Percentiles rank a stretch among this genome's conserved stretches.
Evolutionary conservation across 2,113 vertebrate genomes (phyloP).

Genomic region (Crypturellus undulatus): DNA sequence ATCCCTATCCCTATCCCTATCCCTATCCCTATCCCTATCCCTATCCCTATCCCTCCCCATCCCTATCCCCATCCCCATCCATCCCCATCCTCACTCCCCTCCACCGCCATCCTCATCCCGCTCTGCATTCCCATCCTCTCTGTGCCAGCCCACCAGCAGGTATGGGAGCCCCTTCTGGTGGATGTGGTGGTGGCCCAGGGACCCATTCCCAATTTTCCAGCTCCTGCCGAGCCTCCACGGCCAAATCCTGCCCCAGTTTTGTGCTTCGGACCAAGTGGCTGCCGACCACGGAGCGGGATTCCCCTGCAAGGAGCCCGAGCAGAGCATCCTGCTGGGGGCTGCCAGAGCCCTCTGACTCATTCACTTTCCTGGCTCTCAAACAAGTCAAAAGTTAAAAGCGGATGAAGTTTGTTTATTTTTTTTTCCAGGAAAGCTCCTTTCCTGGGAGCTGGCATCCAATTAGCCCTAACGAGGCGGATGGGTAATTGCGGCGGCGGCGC

Average conservation of each 20-base stretch:
- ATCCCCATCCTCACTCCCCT: too few species aligned
- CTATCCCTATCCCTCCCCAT: too few species aligned
- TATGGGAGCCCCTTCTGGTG: background rate
- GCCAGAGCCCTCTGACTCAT: fast-evolving
- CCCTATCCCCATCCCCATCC: too few species aligned
- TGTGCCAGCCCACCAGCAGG: background rate
- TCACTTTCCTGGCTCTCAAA: background rate
- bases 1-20: too few species aligned
- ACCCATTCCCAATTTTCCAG: fast-evolving
- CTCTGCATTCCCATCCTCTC: background rate
- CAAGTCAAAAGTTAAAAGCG: background rate
- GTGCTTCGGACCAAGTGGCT: too few species aligned
- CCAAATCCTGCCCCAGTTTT: background rate
- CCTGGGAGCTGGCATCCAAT: background rate
- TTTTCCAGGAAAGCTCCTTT: background rate
- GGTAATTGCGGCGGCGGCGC: background rate
- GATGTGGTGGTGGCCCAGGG: fast-evolving
- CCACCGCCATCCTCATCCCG: background rate
- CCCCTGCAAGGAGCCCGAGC: fast-evolving
- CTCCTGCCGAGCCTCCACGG: background rate
- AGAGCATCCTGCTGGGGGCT: fast-evolving
- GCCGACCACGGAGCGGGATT: too few species aligned
- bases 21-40: too few species aligned
- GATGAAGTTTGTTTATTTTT: background rate
- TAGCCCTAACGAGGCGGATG: background rate